Conservation (phyloP, 2,797 vertebrate genomes). For the Scolopax rusticola region DNA sequence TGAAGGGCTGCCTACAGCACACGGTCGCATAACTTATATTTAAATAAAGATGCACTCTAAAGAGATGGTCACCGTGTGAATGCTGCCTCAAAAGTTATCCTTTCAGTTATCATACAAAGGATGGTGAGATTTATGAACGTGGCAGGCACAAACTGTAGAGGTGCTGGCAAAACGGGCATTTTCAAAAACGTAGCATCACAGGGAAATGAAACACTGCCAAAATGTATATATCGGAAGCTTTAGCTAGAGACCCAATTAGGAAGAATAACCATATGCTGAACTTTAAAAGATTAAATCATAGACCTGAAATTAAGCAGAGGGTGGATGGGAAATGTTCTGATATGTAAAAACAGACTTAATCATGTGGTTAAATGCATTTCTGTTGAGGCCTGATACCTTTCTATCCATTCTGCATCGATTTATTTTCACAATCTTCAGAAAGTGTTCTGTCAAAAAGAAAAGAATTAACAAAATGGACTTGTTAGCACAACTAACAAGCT, state of each 20-base stretch:
- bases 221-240: not conserved
- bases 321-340: not conserved
- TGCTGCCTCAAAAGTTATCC: not conserved
- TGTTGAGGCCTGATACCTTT: not conserved
- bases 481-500: conserved; percentile 4
- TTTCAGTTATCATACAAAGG: not conserved
- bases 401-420: not conserved
- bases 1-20: accelerated
- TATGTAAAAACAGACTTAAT: not conserved
- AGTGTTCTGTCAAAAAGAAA: not conserved
- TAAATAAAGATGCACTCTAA: not conserved
- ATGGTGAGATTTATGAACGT: not conserved
- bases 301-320: not conserved
- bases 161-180: not conserved
- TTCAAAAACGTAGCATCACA: not conserved
- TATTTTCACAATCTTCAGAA: conserved; percentile 1
- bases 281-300: not conserved
- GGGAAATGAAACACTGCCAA: not conserved
- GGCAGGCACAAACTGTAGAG: not conserved
- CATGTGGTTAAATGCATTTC: conserved; percentile 3
- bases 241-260: not conserved
- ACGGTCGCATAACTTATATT: not conserved
- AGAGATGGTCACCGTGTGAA: not conserved
- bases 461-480: not conserved
- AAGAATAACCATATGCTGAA: not conserved